Percentiles rank a stretch among this genome's conserved stretches.
Conservation (phyloP, 2,113 vertebrate genomes). For the Mastomys coucha region DNA sequence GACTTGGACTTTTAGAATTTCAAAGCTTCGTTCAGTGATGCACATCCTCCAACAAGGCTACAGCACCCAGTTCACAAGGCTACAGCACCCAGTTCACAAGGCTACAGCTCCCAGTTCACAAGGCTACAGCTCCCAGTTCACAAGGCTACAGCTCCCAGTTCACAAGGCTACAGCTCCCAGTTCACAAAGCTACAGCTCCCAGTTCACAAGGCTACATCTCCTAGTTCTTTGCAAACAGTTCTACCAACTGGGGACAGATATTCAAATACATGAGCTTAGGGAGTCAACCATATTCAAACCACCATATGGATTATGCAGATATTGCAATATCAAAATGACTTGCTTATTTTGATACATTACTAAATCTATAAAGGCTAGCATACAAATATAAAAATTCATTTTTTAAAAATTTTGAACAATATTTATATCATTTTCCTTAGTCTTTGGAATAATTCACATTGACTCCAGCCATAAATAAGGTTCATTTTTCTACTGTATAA, state of each 20-base stretch:
- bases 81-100: too few relatives aligned
- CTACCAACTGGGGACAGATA: neutral
- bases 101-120: too few relatives aligned
- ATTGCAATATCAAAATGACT: neutral
- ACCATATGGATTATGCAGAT: neutral
- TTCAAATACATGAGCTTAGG: neutral
- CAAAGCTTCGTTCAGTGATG: neutral
- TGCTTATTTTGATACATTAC: neutral
- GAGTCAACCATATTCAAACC: neutral
- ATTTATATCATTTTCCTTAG: neutral
- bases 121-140: too few relatives aligned
- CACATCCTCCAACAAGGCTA: neutral
- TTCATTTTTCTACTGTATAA: neutral
- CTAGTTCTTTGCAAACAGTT: neutral
- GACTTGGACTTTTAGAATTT: neutral
- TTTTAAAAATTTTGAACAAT: neutral
- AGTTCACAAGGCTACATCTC: too few relatives aligned
- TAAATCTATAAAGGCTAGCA: neutral
- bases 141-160: too few relatives aligned
- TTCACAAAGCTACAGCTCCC: too few relatives aligned
- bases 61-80: neutral
- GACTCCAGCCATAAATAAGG: neutral
- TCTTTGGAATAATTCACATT: neutral
- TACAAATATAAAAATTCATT: neutral
- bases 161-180: too few relatives aligned